Evolutionary conservation across 2,888 invertebrate genomes (phyloP).

Genomic region (Hydropsyche betteni): DNA sequence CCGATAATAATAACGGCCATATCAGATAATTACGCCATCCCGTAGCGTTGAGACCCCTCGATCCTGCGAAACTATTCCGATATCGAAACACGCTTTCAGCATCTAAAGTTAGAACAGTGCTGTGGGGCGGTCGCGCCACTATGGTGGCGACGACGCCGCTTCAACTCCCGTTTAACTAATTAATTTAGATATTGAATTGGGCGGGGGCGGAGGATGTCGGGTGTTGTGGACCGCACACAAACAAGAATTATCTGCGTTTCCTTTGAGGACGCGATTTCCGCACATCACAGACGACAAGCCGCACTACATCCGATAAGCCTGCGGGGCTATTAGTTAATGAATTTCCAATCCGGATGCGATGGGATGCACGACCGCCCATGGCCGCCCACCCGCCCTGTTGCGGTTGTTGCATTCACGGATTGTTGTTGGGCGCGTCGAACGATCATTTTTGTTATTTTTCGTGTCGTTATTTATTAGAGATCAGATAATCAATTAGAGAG

Average conservation of each 20-base stretch:
- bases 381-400: not conserved
- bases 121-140: too few species aligned
- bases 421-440: not conserved
- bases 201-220: not conserved
- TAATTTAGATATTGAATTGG: slow-evolving; percentile 44
- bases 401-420: not conserved
- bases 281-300: slow-evolving; percentile 43
- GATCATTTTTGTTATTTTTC: not conserved
- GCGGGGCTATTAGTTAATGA: slow-evolving; percentile 48
- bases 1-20: too few species aligned
- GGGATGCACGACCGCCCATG: slow-evolving; percentile 14
- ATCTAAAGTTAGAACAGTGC: too few species aligned
- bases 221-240: slow-evolving; percentile 37
- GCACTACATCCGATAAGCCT: slow-evolving; percentile 40
- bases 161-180: slow-evolving; percentile 37
- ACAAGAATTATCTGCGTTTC: slow-evolving; percentile 47
- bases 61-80: too few species aligned
- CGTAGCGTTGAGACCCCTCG: too few species aligned
- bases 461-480: too few species aligned
- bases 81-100: too few species aligned
- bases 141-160: not conserved
- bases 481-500: too few species aligned
- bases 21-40: too few species aligned
- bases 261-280: slow-evolving; percentile 48
- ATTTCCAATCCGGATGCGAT: slow-evolving; percentile 43